These are phyloP conservation scores for Catagonus wagneri DNA, from an alignment of 2,113 vertebrate species.

Conservation along the genomic window DNA sequence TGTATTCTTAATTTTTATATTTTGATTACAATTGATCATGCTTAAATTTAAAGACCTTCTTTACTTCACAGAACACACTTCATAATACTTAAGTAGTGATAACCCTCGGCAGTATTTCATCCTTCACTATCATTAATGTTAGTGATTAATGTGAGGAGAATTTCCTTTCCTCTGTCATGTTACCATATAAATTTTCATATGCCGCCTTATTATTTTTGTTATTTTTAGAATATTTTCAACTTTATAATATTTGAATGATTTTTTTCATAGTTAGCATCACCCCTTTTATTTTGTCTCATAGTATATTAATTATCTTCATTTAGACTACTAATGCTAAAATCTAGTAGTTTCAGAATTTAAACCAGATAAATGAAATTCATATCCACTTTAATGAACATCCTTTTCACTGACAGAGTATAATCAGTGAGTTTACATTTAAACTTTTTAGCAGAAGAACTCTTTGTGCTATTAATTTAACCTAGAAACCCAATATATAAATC, in stretches of 20 bases:
- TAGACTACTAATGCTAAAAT: not conserved
- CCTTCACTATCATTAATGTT: not conserved
- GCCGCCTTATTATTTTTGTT: not conserved
- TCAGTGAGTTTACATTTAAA: not conserved
- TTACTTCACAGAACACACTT: not conserved
- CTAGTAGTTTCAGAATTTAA: not conserved
- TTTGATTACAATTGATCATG: not conserved
- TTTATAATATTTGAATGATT: not conserved
- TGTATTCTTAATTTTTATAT: not conserved
- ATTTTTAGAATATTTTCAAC: slow-evolving; percentile 11
- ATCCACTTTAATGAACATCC: not conserved
- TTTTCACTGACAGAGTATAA: not conserved
- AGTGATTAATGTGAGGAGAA: not conserved
- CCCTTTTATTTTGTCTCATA: not conserved
- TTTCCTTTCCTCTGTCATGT: not conserved
- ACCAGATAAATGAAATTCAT: not conserved
- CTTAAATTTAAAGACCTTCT: not conserved
- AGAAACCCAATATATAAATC: not conserved
- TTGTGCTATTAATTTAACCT: not conserved
- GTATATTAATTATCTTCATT: not conserved
- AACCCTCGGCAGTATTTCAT: not conserved
- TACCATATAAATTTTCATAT: not conserved
- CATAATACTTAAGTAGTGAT: not conserved
- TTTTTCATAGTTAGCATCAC: not conserved
- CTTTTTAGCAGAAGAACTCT: not conserved